Conservation (phyloP, 2,888 invertebrate genomes). For the Trachelus tabidus region DNA sequence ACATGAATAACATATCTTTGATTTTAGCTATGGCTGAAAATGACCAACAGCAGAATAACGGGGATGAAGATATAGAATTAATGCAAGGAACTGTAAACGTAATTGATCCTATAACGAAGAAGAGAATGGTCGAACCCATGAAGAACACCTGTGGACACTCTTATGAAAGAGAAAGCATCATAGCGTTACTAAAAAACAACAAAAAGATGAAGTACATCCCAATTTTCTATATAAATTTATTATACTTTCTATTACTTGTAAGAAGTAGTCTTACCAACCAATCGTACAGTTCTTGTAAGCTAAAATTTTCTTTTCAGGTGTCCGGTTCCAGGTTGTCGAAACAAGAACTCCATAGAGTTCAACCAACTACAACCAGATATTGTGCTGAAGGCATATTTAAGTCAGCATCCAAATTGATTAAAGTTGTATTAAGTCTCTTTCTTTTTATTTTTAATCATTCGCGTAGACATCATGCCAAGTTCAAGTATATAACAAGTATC, state of each 20-base stretch:
- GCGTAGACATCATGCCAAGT: neutral
- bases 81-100: constrained; percentile 43
- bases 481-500: neutral
- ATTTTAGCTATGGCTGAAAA: no score
- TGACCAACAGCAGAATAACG: neutral
- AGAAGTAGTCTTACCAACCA: neutral
- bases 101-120: constrained; percentile 60
- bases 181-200: constrained; percentile 44
- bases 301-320: constrained; percentile 45
- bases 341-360: constrained; percentile 38
- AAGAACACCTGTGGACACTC: constrained; percentile 58
- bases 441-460: neutral
- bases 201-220: constrained; percentile 44
- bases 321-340: constrained; percentile 56
- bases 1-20: neutral
- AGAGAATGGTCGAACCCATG: constrained; percentile 55
- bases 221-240: neutral
- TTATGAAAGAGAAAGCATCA: constrained; percentile 52
- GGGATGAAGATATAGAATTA: constrained; percentile 47
- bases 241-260: neutral
- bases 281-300: neutral
- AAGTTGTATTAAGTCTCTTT: neutral
- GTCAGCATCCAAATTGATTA: constrained; percentile 34
- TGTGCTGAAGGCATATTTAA: constrained; percentile 47
- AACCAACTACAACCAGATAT: constrained; percentile 44